Evolutionary conservation across 2,113 vertebrate species (phyloP), one percentile per base, ranked within the genome.

Genomic region (Rhegmatorhina hoffmannsi): DNA sequence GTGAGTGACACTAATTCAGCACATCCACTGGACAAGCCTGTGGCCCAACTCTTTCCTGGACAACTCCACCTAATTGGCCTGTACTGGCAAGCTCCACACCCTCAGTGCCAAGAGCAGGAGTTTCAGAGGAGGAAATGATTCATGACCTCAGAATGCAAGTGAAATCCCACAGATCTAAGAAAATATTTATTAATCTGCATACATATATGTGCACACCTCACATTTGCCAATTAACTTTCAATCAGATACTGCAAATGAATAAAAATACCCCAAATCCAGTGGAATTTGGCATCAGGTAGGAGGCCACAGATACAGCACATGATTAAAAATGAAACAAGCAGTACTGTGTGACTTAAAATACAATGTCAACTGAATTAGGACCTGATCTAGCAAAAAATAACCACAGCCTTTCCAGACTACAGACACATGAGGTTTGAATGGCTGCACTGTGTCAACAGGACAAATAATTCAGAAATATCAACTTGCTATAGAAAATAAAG

Each of bases 81-180:
- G 81, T 53, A 43, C 33, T 43, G 81, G 74, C 87, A 87, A 92
- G 84, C 63, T 94, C 66, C 81, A 74, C 90, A 49, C 75, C 75
- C 91, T 91, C 43, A 38, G 36, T 8, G 11, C 70, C 87, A 94
- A 43, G 49, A 89, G 86, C 58, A 5, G 3, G 75, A 76, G 34
- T 69, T 95, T 92, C 84, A 87, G 55, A 47, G 59, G 20, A 95
- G 82, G 93, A 96, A 95, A 77, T 94, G 75, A 97, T 80, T 95
- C 94, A 95, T 67, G 64, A 28, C 75, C 67, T 83, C 4, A 40
- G 75, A 92, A 95, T 40, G 87, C 52, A 91, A 90, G 84, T 40
- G 64, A 95, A 96, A 95, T 86, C 87, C 92, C 59, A 66, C 79
- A 94, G 68, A 80, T 52, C 11, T 50, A 66, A 80, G 79, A 94